Base-by-base conservation (phyloP, 2,888 invertebrate genomes). In the Parochlus steinenii region DNA sequence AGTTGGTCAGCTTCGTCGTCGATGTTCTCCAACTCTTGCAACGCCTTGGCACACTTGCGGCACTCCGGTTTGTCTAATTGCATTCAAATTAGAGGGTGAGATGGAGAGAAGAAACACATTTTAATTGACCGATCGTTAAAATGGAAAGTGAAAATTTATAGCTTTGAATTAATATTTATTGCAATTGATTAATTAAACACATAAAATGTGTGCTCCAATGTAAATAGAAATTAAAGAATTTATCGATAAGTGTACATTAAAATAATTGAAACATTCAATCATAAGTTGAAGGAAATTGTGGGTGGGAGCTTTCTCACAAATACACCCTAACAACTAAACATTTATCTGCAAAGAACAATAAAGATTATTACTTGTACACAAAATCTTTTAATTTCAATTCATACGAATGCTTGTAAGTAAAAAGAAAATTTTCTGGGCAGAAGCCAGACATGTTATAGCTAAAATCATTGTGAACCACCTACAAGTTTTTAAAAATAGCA, bases 1-100 rank as follows among this genome's bases (percentile, higher is more conserved):
- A 90, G 68, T 56, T 89, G 86, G 61, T 89, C 89, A 22, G 89
- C 89, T 58, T 90, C 89, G 51, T 90, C 87, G 53, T 89, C 89
- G 53, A 90, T 89, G 62, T 89, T 89, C 61, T 90, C 89, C 58
- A 90, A 58, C 61, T 89, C 87, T 61, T 81, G 78, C 42, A 89
- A 67, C 37, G 85, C 89, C 61, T 83, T 87, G 40, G 83, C 74
- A 56, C 87, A 89, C 62, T 81, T 86, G 56, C 85, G 82, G 65
- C 89, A 89, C 58, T 86, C 85, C 37, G 82, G 82, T 57, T 86
- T 87, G 64, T 89, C 90, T 90, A 67, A 48, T 37, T 25, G 27
- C 20, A 11, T 18, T 10, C 11, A 17, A 6, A 19, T 17, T 17
- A 18, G 10, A 19, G 10, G 6, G n/a, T n/a, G n/a, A n/a, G n/a